These are phyloP conservation scores for Scelioninae gen. 1 DNA, from an alignment of 2,888 invertebrate genomes.

Conservation along the genomic window DNA sequence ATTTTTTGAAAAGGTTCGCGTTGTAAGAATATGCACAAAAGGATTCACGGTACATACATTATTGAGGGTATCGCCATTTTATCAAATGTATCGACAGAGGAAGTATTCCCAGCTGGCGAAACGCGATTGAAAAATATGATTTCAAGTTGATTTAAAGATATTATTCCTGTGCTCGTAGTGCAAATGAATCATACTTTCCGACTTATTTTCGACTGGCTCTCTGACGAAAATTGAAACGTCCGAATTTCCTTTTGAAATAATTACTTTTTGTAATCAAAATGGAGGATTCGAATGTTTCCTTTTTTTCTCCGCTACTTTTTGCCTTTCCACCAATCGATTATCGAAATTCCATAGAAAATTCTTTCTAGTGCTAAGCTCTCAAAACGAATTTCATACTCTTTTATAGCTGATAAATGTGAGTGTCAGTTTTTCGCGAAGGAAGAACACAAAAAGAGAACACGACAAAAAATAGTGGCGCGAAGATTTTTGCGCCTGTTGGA, in stretches of 20 bases:
- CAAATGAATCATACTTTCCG: slow-evolving; percentile 37
- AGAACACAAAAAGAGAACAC: slow-evolving; percentile 2
- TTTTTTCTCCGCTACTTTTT: background rate
- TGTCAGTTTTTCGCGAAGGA: slow-evolving; percentile 42
- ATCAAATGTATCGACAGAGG: slow-evolving; percentile 30
- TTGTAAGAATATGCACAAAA: slow-evolving; percentile 53
- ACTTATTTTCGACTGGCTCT: slow-evolving; percentile 7
- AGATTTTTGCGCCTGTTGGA: slow-evolving; percentile 58
- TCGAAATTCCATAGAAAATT: slow-evolving; percentile 37
- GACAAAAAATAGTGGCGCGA: slow-evolving; percentile 37
- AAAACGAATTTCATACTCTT: slow-evolving; percentile 43
- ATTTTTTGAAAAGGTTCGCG: slow-evolving; percentile 49
- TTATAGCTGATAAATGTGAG: slow-evolving; percentile 48
- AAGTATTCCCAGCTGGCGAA: slow-evolving; percentile 14
- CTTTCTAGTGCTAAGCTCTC: slow-evolving; percentile 4
- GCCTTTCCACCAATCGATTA: slow-evolving; percentile 5
- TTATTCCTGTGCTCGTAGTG: slow-evolving; percentile 18
- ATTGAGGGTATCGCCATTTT: slow-evolving; percentile 40
- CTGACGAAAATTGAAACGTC: slow-evolving; percentile 23
- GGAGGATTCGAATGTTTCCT: background rate
- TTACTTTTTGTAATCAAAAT: slow-evolving; percentile 21
- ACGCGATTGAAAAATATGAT: slow-evolving; percentile 32
- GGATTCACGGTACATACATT: slow-evolving; percentile 42
- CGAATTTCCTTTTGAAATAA: slow-evolving; percentile 33
- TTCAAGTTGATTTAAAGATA: slow-evolving; percentile 48